Base-by-base conservation (phyloP, 2,113 vertebrate species). In the Siniperca knerii region DNA sequence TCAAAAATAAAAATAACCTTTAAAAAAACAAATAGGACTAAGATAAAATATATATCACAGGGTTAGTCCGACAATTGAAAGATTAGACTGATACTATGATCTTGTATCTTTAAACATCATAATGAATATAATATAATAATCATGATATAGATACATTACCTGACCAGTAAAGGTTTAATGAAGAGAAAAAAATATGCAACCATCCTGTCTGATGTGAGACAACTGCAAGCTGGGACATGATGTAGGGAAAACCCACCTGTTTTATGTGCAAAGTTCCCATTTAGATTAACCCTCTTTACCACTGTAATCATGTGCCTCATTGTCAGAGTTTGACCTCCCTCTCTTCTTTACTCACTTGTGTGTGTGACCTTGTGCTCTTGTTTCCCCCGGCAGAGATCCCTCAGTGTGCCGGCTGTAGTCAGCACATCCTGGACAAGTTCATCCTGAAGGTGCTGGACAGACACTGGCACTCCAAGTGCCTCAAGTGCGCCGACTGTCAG, bases 361-460 rank as follows among this genome's bases (percentile, higher is more conserved):
- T 64, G 48, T 64, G 62, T 85, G 67, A 77, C 79, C 42, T 29
- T 50, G 70, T n/a, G 61, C 66, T 44, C 21, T 23, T 79, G 64
- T 78, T n/a, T 29, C 37, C 10, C 70, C 74, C 42, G 6, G 35
- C 96, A 99, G 98, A 99, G 95, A 98, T 99, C 75, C 98, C 98
- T 60, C 98, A 98, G 96, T 99, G 98, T 18, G 98, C 98, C 5
- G 98, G 98, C 92, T 99, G 98, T 92, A 99, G 96, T 92, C 98
- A 99, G 90, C 97, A 99, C 89, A 99, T 99, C 96, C 87, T 99
- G 96, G 98, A 99, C 95, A 99, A 96, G 94, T 99, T 99, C 96
- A 99, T 99, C 95, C 97, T 99, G 93, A 99, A 99, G 95, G 98
- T 99, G 69, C 96, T 99, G 95, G 98, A 99, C 95, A 95, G 98